These are phyloP conservation scores for Apocrypta bakeri DNA, from an alignment of 1,140 invertebrate species.

Conservation along the genomic window DNA sequence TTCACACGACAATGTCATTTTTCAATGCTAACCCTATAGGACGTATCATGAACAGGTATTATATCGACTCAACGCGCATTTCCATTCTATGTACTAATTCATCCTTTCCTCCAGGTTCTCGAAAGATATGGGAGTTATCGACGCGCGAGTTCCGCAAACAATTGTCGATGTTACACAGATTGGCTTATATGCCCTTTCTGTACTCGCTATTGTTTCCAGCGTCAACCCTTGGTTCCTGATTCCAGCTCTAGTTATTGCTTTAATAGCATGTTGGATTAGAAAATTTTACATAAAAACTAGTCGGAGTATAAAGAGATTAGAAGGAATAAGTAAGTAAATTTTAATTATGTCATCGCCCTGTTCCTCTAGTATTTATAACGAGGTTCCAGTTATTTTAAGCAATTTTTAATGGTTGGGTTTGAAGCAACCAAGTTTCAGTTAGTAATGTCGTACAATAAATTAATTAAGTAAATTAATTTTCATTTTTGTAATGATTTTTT, in stretches of 20 bases:
- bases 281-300: conserved; percentile 88
- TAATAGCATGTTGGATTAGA: conserved; percentile 84
- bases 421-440: too few relatives aligned
- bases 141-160: conserved; percentile 86
- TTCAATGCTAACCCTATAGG: conserved; percentile 88
- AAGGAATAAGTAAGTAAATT: conserved; percentile 86
- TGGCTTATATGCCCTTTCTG: conserved; percentile 82
- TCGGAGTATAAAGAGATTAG: conserved; percentile 88
- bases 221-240: conserved; percentile 85
- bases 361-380: too few relatives aligned
- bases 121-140: conserved; percentile 88
- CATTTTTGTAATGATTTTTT: too few relatives aligned
- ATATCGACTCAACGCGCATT: not conserved
- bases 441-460: too few relatives aligned
- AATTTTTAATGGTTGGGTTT: too few relatives aligned
- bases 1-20: conserved; percentile 86
- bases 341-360: not conserved
- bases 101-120: conserved; percentile 75
- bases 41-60: conserved; percentile 81
- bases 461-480: too few relatives aligned
- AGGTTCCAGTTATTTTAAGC: too few relatives aligned
- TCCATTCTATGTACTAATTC: not conserved
- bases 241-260: conserved; percentile 80
- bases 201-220: conserved; percentile 82
- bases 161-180: conserved; percentile 85